These are phyloP conservation scores for Tortricodes alternella DNA, from an alignment of 2,888 invertebrate genomes.

Conservation along the genomic window DNA sequence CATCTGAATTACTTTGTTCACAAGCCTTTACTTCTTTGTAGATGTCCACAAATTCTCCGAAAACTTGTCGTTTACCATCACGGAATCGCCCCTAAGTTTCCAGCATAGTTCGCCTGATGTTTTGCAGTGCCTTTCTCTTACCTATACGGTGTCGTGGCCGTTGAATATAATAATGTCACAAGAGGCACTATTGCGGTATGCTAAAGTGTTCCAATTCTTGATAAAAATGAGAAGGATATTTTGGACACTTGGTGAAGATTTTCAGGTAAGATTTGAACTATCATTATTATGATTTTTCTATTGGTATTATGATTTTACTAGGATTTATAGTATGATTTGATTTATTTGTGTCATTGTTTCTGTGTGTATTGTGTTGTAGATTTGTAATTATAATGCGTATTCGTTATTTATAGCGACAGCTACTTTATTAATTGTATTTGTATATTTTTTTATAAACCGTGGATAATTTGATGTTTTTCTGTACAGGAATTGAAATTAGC, in stretches of 20 bases:
- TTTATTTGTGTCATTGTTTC: too few relatives aligned
- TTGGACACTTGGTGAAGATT: constrained; percentile 88
- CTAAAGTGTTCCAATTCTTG: constrained; percentile 89
- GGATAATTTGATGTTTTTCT: too few relatives aligned
- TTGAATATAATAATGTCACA: constrained; percentile 89
- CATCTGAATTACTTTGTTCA: too few relatives aligned
- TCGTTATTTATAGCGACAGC: too few relatives aligned
- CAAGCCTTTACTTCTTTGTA: too few relatives aligned
- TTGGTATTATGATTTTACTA: too few relatives aligned
- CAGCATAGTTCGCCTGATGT: constrained; percentile 86
- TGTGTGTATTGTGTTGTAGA: too few relatives aligned
- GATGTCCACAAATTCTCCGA: constrained; percentile 83
- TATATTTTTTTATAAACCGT: too few relatives aligned
- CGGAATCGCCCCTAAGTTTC: constrained; percentile 84
- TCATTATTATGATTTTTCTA: too few relatives aligned
- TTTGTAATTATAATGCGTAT: too few relatives aligned
- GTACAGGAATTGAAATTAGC: constrained; percentile 84
- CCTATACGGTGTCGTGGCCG: constrained; percentile 89
- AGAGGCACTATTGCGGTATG: constrained; percentile 87
- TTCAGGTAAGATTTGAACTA: constrained; percentile 67
- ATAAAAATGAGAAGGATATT: constrained; percentile 89
- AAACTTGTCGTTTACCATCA: constrained; percentile 85
- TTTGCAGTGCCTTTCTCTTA: constrained; percentile 86
- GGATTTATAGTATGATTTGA: too few relatives aligned
- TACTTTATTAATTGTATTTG: too few relatives aligned